Conservation (phyloP, 2,888 invertebrate species). For the Thumatha senex region DNA sequence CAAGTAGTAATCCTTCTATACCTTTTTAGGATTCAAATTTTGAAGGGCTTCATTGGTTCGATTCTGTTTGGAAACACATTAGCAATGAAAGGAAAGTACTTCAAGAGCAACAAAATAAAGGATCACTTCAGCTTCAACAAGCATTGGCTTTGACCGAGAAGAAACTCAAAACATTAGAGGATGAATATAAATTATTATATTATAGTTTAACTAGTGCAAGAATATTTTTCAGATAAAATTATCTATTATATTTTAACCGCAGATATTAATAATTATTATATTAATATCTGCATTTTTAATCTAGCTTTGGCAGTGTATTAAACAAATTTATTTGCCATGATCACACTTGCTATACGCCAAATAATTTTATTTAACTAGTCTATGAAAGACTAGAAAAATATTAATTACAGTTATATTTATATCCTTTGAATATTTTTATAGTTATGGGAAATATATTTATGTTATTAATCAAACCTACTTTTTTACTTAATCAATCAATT, state of each 20-base stretch:
- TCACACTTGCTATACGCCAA: too few relatives aligned
- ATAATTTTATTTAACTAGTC: too few relatives aligned
- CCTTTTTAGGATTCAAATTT: conserved; percentile 87
- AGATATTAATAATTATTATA: not conserved
- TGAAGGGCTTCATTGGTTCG: conserved; percentile 98
- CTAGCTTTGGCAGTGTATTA: too few relatives aligned
- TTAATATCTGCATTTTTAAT: too few relatives aligned
- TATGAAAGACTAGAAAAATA: too few relatives aligned
- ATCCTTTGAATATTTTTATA: too few relatives aligned
- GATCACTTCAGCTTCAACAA: conserved; percentile 96
- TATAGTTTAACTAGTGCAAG: conserved; percentile 97
- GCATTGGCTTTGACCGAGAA: conserved; percentile 95
- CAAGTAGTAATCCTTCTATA: not conserved
- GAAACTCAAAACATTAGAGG: conserved; percentile 87
- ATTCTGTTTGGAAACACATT: conserved; percentile 91
- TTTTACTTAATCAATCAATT: too few relatives aligned
- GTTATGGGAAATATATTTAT: too few relatives aligned
- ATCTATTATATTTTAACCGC: too few relatives aligned
- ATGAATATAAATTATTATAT: conserved; percentile 95
- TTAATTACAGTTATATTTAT: too few relatives aligned
- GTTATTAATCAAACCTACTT: too few relatives aligned
- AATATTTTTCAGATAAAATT: conserved; percentile 94
- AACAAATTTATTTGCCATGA: too few relatives aligned
- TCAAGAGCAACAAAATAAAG: conserved; percentile 85
- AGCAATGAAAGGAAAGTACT: conserved; percentile 83